Evolutionary conservation across 2,797 vertebrate genomes (phyloP).

Genomic region (Petrocephalus schoutedeni): DNA sequence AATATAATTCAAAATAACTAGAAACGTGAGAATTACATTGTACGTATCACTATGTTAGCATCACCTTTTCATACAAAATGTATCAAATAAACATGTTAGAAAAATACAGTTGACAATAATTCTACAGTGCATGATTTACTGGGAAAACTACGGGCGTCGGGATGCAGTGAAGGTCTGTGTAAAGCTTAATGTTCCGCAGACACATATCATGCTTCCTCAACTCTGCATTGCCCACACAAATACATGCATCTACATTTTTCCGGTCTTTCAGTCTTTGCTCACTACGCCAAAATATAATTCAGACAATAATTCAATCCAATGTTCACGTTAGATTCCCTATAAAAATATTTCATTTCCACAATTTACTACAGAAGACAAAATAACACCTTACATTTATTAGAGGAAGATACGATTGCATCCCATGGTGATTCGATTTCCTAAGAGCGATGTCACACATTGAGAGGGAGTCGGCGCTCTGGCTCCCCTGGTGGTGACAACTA

Average conservation of each 20-base stretch:
- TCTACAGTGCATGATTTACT: not conserved
- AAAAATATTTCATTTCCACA: not conserved
- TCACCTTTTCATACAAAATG: slow-evolving; percentile 5
- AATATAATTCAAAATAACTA: not conserved
- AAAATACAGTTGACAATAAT: slow-evolving; percentile 10
- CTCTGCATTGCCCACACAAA: not conserved
- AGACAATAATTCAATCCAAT: not conserved
- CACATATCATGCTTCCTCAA: not conserved
- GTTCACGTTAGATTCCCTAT: not conserved
- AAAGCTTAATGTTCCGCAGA: not conserved
- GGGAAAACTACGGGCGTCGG: not conserved
- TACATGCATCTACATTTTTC: not conserved
- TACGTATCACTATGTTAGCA: not conserved
- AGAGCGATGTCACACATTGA: not conserved
- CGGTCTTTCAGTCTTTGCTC: not conserved
- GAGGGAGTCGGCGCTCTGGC: not conserved
- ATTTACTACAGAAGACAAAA: not conserved
- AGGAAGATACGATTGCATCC: not conserved
- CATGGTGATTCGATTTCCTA: not conserved
- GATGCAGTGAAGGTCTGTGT: not conserved
- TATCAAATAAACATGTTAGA: slow-evolving; percentile 12
- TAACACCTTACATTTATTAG: not conserved
- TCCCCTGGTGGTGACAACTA: slow-evolving; percentile 25
- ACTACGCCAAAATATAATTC: not conserved
- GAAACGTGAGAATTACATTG: not conserved